Evolutionary conservation across 2,888 invertebrate species (phyloP), one percentile per base, ranked within the genome.

Genomic region (Exocentrus adspersus): DNA sequence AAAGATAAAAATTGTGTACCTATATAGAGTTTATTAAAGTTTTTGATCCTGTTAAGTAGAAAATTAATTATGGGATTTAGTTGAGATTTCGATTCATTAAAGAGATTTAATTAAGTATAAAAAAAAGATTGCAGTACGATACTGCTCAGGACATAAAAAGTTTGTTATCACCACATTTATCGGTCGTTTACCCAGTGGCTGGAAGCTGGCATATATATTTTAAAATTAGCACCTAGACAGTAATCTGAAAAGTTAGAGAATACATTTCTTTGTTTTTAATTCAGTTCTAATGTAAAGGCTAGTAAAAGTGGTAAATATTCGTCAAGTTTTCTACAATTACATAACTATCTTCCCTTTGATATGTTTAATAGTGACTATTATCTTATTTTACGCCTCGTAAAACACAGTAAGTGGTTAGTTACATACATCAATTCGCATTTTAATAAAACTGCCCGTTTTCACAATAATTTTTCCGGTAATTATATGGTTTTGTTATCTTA

Each of bases 171-270:
- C 17, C 16, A 21, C 16, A n/a, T 41, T 62, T 67, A 69, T 69
- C 69, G 69, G 67, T 61, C 69, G 46, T 67, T 65, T 54, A 67
- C 69, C 69, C 64, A 58, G 48, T 43, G 53, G 19, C 20, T 46
- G 20, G 42, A 50, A 37, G 32, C 12, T 50, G 19, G 41, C n/a
- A 14, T 48, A 28, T 30, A 24, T 41, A 28, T 20, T 45, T 46
- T 54, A 46, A 60, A 61, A 56, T 61, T 56, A 61, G 53, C 42
- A 48, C 41, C 41, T 51, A 46, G 24, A 7, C 24, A 24, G 24
- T 24, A 24, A 24, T 24, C 24, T 20, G 21, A 12, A 20, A 53
- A 14, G 9, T 37, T 12, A 37, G 10, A 37, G 37, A 37, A 37
- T 32, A 3, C 32, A n/a, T 32, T 32, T 32, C 5, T n/a, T 37